Evolutionary conservation across 2,888 invertebrate genomes (phyloP).

Genomic region (Cecidostiba fungosa): DNA sequence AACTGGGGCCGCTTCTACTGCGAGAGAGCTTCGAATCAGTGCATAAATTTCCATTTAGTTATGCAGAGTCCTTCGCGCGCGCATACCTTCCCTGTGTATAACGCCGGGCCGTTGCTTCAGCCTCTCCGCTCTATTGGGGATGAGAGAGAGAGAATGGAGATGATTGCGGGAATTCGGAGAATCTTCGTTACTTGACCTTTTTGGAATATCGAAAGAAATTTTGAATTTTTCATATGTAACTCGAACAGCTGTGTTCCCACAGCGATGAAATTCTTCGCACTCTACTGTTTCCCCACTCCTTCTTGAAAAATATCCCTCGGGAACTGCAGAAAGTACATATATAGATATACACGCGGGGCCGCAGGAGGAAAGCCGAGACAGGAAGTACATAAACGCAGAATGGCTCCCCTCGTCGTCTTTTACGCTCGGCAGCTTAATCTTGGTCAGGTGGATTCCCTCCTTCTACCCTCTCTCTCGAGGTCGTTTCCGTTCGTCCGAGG

Average conservation of each 20-base stretch:
- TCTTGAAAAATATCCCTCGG: conserved; percentile 2
- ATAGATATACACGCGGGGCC: no score
- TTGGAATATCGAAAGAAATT: background rate
- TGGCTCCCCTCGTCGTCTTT: conserved; percentile 35
- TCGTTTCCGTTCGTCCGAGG: conserved; percentile 44
- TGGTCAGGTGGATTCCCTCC: conserved; percentile 51
- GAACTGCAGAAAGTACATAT: background rate
- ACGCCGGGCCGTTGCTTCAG: background rate
- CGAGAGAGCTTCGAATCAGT: conserved; percentile 48
- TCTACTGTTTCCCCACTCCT: no score
- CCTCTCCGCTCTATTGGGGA: conserved; percentile 2
- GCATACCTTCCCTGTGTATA: conserved; percentile 28
- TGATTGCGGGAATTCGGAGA: conserved; percentile 21
- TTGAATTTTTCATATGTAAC: background rate
- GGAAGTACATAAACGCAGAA: conserved; percentile 62
- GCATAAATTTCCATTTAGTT: conserved; percentile 63
- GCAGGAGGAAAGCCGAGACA: conserved; percentile 20
- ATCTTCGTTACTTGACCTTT: background rate
- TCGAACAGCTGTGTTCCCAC: background rate
- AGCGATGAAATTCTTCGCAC: background rate
- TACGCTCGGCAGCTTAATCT: conserved; percentile 57
- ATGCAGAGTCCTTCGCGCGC: conserved; percentile 39
- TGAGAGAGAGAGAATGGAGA: conserved; percentile 23
- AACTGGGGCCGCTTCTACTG: conserved; percentile 32
- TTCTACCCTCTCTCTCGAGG: background rate